Base-by-base conservation (phyloP, 2,888 invertebrate species). In the Zelleria hepariella region DNA sequence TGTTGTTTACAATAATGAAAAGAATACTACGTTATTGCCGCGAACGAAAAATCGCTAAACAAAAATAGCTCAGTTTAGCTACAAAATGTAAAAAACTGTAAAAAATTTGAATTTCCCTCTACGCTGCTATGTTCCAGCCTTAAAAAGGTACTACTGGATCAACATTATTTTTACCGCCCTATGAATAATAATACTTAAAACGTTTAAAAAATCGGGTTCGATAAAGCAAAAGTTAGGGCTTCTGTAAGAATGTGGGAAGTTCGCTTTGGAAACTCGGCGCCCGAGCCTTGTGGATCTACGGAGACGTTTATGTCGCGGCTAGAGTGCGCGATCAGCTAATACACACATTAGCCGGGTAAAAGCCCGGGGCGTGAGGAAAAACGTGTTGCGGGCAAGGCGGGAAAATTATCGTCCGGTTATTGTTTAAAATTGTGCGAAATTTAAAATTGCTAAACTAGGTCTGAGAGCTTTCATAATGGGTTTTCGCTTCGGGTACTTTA, bases 301-400 rank as follows among this genome's bases (percentile, higher is more conserved):
- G 47, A 20, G 56, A 20, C 20, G 24, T 6, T 48, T 47, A 15
- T 49, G 47, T 57, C 47, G 21, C 26, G 48, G 25, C 23, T 47
- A 57, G 47, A 21, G 47, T 57, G 57, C 25, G 25, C 21, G 24
- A 25, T 57, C 47, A 57, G 32, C 47, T 47, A 57, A 47, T 57
- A 23, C 57, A 25, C 54, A 26, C 24, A 26, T 54, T 54, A 25
- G 24, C 54, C 27, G 7, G 15, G 24, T 54, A 54, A 54, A 47
- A 32, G 47, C 57, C 54, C 26, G 42, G 42, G 10, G 42, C 15
- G 47, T 32, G 42, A 32, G n/a, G 32, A 42, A 42, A 15, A 42
- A 5, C 32, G 32, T 10, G 32, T 42, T 5, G 32, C 32, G 15
- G 32, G 32, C 32, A 15, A 15, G 32, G 15, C 32, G 32, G 15